A percentile compares a stretch with the other conserved stretches of the same genome.
Conservation (phyloP, 2,888 invertebrate genomes). For the Spilosoma lubricipeda region DNA sequence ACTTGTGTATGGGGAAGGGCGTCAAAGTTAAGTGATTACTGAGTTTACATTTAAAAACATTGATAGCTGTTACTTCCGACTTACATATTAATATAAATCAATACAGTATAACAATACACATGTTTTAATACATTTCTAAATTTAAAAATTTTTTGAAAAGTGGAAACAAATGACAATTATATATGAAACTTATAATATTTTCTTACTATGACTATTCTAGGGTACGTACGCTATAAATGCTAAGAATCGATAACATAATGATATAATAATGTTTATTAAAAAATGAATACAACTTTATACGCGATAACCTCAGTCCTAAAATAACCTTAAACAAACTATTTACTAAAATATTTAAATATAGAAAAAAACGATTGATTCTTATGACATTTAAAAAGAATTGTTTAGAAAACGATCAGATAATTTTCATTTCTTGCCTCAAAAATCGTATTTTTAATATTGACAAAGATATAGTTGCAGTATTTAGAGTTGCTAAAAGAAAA, state of each 20-base stretch:
- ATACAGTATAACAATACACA: not conserved
- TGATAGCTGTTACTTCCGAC: not conserved
- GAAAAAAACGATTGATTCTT: not conserved
- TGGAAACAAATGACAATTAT: not conserved
- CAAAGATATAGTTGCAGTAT: not conserved
- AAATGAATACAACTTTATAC: slow-evolving; percentile 25
- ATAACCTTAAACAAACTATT: slow-evolving; percentile 23
- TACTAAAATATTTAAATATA: not conserved
- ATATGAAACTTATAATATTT: slow-evolving; percentile 3
- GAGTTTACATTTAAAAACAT: not conserved
- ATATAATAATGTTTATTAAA: slow-evolving; percentile 29
- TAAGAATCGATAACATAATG: slow-evolving; percentile 18
- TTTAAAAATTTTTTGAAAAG: too few species aligned
- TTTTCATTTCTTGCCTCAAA: not conserved
- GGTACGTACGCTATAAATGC: slow-evolving; percentile 1
- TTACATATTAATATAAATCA: not conserved
- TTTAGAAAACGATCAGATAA: not conserved
- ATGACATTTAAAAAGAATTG: not conserved
- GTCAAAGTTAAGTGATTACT: not conserved
- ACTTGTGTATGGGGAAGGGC: not conserved
- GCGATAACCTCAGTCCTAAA: slow-evolving; percentile 49
- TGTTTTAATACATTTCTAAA: not conserved
- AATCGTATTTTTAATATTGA: not conserved
- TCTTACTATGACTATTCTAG: slow-evolving; percentile 10
- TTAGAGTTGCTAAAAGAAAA: not conserved